Conservation (phyloP, 2,888 invertebrate species). For the Andrena bucephala region DNA sequence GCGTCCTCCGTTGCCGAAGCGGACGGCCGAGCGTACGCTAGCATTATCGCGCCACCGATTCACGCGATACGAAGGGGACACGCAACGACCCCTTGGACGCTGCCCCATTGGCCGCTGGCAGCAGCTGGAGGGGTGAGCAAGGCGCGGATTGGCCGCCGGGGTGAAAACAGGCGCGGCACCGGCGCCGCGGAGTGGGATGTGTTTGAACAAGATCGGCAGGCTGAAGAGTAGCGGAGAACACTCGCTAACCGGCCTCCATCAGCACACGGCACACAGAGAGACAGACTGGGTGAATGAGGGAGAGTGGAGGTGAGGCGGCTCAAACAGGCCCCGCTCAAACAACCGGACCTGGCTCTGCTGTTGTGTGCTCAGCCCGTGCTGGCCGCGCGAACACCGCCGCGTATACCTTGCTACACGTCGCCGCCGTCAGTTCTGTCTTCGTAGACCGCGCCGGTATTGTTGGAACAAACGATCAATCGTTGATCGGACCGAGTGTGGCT, state of each 20-base stretch:
- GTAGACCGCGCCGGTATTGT: slow-evolving; percentile 63
- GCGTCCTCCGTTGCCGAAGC: neutral
- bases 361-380: slow-evolving; percentile 48
- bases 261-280: slow-evolving; percentile 80
- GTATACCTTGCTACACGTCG: slow-evolving; percentile 22
- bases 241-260: slow-evolving; percentile 84
- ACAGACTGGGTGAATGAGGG: slow-evolving; percentile 69
- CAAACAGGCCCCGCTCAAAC: slow-evolving; percentile 73
- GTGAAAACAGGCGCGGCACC: slow-evolving; percentile 60
- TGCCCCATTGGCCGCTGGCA: slow-evolving; percentile 53
- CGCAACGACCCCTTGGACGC: neutral
- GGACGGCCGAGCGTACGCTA: slow-evolving; percentile 23
- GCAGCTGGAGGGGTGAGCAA: slow-evolving; percentile 19
- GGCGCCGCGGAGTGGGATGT: slow-evolving; percentile 73
- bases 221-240: slow-evolving; percentile 83
- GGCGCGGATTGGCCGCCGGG: slow-evolving; percentile 45
- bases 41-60: slow-evolving; percentile 49
- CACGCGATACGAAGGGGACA: slow-evolving; percentile 42
- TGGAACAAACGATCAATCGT: slow-evolving; percentile 75
- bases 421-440: slow-evolving; percentile 23
- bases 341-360: slow-evolving; percentile 48
- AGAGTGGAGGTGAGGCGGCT: slow-evolving; percentile 72
- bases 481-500: slow-evolving; percentile 44
- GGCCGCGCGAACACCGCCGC: slow-evolving; percentile 47
- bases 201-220: slow-evolving; percentile 84